Percentiles rank a stretch among this genome's conserved stretches.
phyloP scores from a whole-genome alignment of 2,113 vertebrate species.

The Larimichthys crocea region DNA sequence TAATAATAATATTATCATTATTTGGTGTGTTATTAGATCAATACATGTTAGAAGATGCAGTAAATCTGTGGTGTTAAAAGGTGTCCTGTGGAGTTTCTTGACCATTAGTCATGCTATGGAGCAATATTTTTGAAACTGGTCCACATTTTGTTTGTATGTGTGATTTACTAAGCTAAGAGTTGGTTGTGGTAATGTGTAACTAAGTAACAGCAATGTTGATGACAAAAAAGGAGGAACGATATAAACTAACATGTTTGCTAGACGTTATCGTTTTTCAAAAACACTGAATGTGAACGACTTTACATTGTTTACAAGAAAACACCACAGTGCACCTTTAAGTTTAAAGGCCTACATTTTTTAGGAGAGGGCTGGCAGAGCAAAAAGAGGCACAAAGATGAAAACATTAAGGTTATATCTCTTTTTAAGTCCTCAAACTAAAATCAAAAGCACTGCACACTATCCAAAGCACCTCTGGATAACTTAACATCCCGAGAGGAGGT shows the following conservation, averaged over 20 bases:
- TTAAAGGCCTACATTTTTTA: neutral
- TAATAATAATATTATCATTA: neutral
- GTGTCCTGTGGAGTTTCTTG: neutral
- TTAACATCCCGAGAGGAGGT: slow-evolving; percentile 40
- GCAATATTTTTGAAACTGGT: neutral
- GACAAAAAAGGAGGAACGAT: neutral
- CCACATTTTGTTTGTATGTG: neutral
- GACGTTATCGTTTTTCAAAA: neutral
- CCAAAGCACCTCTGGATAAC: slow-evolving; percentile 15
- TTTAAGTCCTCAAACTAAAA: slow-evolving; percentile 25
- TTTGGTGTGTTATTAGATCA: neutral
- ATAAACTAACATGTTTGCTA: neutral
- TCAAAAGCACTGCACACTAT: slow-evolving; percentile 25
- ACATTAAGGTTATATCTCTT: slow-evolving; percentile 16
- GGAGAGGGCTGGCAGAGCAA: neutral
- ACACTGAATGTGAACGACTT: neutral
- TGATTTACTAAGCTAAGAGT: neutral
- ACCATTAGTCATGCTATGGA: neutral
- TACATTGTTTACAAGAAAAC: neutral
- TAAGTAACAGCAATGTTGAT: neutral
- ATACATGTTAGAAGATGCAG: neutral
- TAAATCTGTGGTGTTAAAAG: neutral
- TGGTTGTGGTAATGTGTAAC: neutral
- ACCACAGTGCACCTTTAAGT: neutral
- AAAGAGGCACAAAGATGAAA: neutral